Percentiles rank a stretch among this genome's conserved stretches.
Evolutionary conservation across 2,888 invertebrate species (phyloP).

Genomic region (Biston betularia): DNA sequence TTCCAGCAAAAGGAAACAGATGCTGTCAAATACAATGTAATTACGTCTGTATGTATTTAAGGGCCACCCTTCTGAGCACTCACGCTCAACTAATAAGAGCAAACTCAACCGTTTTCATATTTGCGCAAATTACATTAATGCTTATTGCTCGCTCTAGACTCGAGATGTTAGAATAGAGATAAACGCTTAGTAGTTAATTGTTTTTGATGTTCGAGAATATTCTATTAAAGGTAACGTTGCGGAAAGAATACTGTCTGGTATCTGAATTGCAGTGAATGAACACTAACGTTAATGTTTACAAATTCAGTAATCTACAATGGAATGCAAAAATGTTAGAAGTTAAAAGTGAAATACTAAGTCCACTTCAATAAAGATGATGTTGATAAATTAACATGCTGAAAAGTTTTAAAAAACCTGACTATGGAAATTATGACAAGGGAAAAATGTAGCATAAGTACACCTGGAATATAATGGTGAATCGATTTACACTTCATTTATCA

Average conservation of each 20-base stretch:
- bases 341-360: neutral
- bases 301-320: neutral
- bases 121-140: slow-evolving; percentile 79
- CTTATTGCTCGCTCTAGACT: slow-evolving; percentile 65
- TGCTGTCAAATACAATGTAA: slow-evolving; percentile 66
- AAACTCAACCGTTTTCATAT: slow-evolving; percentile 76
- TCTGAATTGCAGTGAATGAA: slow-evolving; percentile 4
- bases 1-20: slow-evolving; percentile 51
- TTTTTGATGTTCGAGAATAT: slow-evolving; percentile 34
- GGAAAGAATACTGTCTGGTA: slow-evolving; percentile 18
- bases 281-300: slow-evolving; percentile 14
- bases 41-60: slow-evolving; percentile 64
- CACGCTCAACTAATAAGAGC: slow-evolving; percentile 73
- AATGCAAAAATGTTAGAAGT: neutral
- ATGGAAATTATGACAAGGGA: no score
- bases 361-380: neutral
- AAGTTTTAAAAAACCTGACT: neutral
- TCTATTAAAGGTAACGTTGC: slow-evolving; percentile 19
- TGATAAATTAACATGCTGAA: neutral
- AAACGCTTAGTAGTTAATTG: slow-evolving; percentile 42
- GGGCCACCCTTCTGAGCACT: slow-evolving; percentile 56
- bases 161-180: slow-evolving; percentile 59
- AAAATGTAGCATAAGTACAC: no score
- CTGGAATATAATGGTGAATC: no score
- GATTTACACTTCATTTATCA: no score